A percentile compares a stretch with the other conserved stretches of the same genome.
phyloP scores from a whole-genome alignment of 2,797 vertebrate species.

The Lepus oiostolus region DNA sequence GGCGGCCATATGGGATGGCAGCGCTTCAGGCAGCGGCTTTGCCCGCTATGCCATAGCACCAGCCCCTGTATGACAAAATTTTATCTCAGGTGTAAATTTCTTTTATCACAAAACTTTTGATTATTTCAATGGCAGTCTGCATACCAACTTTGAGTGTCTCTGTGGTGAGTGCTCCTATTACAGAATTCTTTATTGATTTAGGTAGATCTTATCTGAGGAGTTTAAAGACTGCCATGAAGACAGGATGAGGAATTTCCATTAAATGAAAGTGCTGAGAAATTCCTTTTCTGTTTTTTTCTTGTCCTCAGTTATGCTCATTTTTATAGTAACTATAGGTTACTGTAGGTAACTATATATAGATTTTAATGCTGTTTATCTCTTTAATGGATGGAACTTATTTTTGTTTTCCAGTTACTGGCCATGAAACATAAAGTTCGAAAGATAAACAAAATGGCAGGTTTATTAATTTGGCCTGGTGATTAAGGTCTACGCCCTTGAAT shows the following conservation, averaged over 20 bases:
- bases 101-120: conserved; percentile 40
- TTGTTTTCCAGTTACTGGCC: conserved; percentile 31
- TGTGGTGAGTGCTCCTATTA: conserved; percentile 10
- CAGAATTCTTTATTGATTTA: conserved; percentile 17
- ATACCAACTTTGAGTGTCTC: conserved; percentile 1
- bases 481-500: conserved; percentile 55
- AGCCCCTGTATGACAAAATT: conserved; percentile 29
- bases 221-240: conserved; percentile 27
- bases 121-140: conserved; percentile 42
- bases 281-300: not conserved
- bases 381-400: conserved; percentile 45
- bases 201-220: conserved; percentile 25
- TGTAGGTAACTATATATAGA: not conserved
- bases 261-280: not conserved
- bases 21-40: no score
- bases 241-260: not conserved
- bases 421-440: conserved; percentile 59
- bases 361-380: not conserved
- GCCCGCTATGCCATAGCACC: no score
- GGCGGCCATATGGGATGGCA: no score
- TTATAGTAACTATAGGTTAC: not conserved
- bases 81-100: conserved; percentile 43
- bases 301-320: not conserved
- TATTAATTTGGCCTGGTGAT: conserved; percentile 37
- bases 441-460: not conserved